These are phyloP conservation scores for Coelogynopora nodosa DNA, from an alignment of 2,888 invertebrate species.

Conservation along the genomic window DNA sequence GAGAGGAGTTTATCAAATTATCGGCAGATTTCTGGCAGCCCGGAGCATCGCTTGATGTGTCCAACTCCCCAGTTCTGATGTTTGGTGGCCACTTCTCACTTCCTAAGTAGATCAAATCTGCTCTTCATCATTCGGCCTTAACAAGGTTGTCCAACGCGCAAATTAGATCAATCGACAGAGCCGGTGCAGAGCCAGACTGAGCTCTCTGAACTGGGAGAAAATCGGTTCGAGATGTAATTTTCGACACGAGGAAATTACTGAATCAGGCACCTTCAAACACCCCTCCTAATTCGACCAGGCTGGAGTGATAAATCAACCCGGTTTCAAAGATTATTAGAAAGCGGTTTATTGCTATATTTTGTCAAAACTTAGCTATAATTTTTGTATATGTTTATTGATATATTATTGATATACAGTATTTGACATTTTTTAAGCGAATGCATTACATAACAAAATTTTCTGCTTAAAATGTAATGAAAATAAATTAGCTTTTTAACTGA, in stretches of 20 bases:
- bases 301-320: too few relatives aligned
- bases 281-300: too few relatives aligned
- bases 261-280: slow-evolving; percentile 17
- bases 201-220: background rate
- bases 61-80: background rate
- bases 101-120: slow-evolving; percentile 22
- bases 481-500: too few relatives aligned
- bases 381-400: too few relatives aligned
- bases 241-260: slow-evolving; percentile 19
- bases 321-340: too few relatives aligned
- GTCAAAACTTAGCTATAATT: too few relatives aligned
- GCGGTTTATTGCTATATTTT: too few relatives aligned
- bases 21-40: background rate
- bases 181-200: background rate
- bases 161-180: background rate
- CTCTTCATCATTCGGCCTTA: slow-evolving; percentile 4
- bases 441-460: too few relatives aligned
- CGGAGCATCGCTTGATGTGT: background rate
- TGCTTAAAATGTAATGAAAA: too few relatives aligned
- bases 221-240: slow-evolving; percentile 24
- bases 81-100: slow-evolving; percentile 17
- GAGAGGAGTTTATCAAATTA: slow-evolving; percentile 1
- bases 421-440: too few relatives aligned
- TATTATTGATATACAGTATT: too few relatives aligned
- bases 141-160: slow-evolving; percentile 13